A percentile compares a stretch with the other conserved stretches of the same genome.
Conservation (phyloP, 2,797 vertebrate genomes). For the Anisognathus igniventris region DNA sequence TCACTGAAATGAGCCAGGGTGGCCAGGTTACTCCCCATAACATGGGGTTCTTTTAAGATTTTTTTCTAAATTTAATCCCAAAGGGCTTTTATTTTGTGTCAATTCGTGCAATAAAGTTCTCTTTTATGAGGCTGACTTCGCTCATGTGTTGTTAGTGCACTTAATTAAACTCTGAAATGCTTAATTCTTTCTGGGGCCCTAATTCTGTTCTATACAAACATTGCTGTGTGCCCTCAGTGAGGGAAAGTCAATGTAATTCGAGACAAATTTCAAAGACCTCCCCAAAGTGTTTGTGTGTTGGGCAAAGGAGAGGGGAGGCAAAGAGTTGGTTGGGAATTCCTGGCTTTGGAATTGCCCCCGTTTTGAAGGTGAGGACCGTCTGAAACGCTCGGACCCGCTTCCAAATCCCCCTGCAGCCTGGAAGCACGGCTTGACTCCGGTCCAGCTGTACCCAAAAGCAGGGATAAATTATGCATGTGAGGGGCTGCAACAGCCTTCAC, state of each 20-base stretch:
- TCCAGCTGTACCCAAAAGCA: constrained; percentile 55
- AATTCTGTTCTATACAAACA: neutral
- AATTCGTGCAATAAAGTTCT: constrained; percentile 9
- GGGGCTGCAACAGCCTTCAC: constrained; percentile 45
- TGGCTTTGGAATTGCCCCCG: neutral
- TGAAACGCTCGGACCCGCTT: neutral
- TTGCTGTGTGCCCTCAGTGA: rapidly evolving
- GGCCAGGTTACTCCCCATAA: neutral
- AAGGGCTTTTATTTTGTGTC: constrained; percentile 5
- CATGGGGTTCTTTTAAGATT: neutral
- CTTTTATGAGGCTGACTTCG: neutral
- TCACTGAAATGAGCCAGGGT: neutral
- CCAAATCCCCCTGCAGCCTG: neutral
- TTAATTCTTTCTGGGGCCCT: neutral
- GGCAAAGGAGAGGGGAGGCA: neutral
- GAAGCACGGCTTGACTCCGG: neutral
- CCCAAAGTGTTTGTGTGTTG: neutral
- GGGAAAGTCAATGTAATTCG: neutral
- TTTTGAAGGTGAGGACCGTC: neutral
- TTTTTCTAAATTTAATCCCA: neutral
- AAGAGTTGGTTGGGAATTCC: neutral
- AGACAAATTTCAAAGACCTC: constrained; percentile 6
- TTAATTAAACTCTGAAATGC: constrained; percentile 28
- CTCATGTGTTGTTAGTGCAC: neutral
- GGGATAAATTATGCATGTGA: constrained; percentile 64